Evolutionary conservation across 92 coral and sea anemone genomes (phyloP).

Genomic region (Zoanthus gigantus): DNA sequence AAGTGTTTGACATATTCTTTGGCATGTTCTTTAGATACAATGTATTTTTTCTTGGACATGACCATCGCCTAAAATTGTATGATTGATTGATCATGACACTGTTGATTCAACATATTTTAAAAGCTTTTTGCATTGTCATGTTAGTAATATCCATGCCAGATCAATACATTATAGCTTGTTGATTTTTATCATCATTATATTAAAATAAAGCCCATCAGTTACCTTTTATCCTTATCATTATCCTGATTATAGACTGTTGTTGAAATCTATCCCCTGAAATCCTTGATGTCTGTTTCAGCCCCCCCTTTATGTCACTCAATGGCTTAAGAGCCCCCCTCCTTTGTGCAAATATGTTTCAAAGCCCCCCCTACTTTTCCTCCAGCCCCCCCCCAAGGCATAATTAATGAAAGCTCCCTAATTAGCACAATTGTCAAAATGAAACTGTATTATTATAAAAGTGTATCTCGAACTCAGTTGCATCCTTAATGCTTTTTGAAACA

Average conservation of each 20-base stretch:
- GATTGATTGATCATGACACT: conserved; percentile 9
- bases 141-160: conserved; percentile 41
- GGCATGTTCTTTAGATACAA: conserved; percentile 45
- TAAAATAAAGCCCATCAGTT: conserved; percentile 30
- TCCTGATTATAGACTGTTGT: conserved; percentile 33
- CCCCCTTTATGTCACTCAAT: conserved; percentile 40
- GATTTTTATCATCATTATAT: conserved; percentile 25
- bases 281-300: conserved; percentile 41
- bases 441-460: too few relatives aligned
- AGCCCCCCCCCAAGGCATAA: too few relatives aligned
- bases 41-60: background rate
- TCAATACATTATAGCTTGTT: conserved; percentile 36
- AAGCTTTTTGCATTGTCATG: conserved; percentile 36
- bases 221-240: conserved; percentile 32
- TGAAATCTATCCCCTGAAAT: conserved; percentile 28
- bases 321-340: conserved; percentile 38
- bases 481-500: too few relatives aligned
- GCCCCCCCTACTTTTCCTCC: too few relatives aligned
- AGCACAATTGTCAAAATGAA: too few relatives aligned
- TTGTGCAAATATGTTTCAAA: background rate
- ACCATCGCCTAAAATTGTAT: background rate
- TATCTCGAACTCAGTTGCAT: too few relatives aligned
- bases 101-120: conserved; percentile 5
- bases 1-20: conserved; percentile 47
- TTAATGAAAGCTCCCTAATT: too few relatives aligned